These are phyloP conservation scores for Cantharis lateralis DNA, from an alignment of 2,888 invertebrate species.

Conservation along the genomic window DNA sequence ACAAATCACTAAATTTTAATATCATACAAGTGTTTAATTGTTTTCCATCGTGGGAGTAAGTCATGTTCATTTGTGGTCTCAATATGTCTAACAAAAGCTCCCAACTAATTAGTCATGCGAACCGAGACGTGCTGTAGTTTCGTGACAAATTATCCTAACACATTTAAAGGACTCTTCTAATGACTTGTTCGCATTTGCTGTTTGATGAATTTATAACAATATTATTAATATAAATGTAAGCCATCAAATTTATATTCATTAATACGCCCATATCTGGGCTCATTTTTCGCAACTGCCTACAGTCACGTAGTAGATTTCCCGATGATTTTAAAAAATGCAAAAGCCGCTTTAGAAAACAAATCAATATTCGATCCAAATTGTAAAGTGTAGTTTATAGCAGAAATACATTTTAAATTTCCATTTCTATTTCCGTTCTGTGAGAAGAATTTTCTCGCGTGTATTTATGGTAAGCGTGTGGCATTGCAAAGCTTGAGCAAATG, in stretches of 20 bases:
- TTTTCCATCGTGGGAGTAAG: constrained; percentile 15
- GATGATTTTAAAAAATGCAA: not conserved
- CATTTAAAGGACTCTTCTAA: constrained; percentile 17
- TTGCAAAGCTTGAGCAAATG: constrained; percentile 24
- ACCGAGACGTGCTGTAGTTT: constrained; percentile 11
- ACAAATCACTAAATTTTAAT: constrained; percentile 15
- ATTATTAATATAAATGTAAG: constrained; percentile 9
- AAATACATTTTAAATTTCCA: constrained; percentile 26
- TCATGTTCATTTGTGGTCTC: constrained; percentile 22
- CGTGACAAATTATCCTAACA: constrained; percentile 20
- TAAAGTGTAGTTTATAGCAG: constrained; percentile 20
- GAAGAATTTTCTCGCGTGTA: constrained; percentile 19
- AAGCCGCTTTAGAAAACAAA: constrained; percentile 5
- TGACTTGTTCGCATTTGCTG: constrained; percentile 13
- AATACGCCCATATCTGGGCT: not conserved
- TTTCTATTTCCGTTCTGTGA: constrained; percentile 19
- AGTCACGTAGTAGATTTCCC: not conserved
- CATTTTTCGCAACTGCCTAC: not conserved
- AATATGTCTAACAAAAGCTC: constrained; percentile 19
- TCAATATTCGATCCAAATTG: constrained; percentile 19
- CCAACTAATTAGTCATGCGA: constrained; percentile 22
- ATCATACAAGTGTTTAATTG: constrained; percentile 17
- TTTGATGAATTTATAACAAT: constrained; percentile 8
- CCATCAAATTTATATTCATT: constrained; percentile 4
- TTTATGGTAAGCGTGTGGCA: constrained; percentile 14